Conservation (phyloP, 1,140 invertebrate species). For the Hypsibius dujardini region DNA sequence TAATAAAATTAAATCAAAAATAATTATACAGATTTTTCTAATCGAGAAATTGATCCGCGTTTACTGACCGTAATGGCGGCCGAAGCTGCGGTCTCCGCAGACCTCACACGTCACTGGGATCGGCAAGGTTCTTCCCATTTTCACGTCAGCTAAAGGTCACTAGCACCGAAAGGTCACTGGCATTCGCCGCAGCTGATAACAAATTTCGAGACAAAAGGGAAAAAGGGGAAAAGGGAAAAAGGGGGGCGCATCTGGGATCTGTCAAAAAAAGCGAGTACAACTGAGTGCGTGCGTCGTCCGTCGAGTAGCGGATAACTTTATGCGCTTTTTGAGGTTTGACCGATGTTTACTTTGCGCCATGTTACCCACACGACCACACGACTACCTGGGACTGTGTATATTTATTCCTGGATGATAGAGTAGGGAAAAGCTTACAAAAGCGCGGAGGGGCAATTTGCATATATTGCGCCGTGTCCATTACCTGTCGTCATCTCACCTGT, state of each 20-base stretch:
- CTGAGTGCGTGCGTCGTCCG: too few relatives aligned
- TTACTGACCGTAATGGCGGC: slow-evolving; percentile 29
- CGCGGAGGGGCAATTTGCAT: too few relatives aligned
- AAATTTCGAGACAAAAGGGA: neutral
- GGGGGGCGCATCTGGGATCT: neutral
- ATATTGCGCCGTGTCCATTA: neutral
- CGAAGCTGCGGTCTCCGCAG: slow-evolving; percentile 32
- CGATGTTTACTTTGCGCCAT: neutral
- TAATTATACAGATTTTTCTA: neutral
- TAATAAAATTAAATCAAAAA: neutral
- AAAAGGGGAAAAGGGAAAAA: neutral
- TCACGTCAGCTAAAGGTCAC: neutral
- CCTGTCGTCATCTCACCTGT: slow-evolving; percentile 3
- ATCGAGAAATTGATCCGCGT: neutral
- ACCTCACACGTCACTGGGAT: slow-evolving; percentile 39
- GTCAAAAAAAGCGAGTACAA: neutral
- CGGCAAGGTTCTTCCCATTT: slow-evolving; percentile 44
- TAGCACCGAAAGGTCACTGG: neutral
- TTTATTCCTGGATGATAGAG: too few relatives aligned
- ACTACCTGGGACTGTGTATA: neutral
- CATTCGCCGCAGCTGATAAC: neutral
- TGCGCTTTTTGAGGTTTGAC: slow-evolving; percentile 16
- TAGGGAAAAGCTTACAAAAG: too few relatives aligned
- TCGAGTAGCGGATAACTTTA: too few relatives aligned
- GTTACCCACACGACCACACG: neutral